Evolutionary conservation across 2,888 invertebrate genomes (phyloP), one percentile per base, ranked within the genome.

Genomic region (Eupeodes luniger): DNA sequence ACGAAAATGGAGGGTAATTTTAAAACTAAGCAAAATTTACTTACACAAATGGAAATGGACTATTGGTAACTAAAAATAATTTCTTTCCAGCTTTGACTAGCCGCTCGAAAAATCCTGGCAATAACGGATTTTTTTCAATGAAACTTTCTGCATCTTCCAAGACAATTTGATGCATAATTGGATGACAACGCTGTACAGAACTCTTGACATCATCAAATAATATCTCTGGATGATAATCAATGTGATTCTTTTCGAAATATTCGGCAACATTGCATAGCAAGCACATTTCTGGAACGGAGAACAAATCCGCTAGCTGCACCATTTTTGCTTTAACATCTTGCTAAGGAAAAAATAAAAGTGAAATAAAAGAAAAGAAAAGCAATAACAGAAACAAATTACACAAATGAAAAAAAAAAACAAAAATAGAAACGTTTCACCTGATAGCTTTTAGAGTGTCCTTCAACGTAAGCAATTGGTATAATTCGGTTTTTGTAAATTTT

Each of bases 211-310:
- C 99, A 92, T 98, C 95, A 93, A 98, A 99, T 44, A 99, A 95
- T 91, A 98, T 98, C 94, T 98, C 98, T 1, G 99, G 98, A 94
- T 98, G 98, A 93, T 97, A 99, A 91, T 98, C 97, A 89, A 99
- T 98, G 90, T 97, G 96, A 93, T 98, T 97, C 76, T 95, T 95
- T 90, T 97, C 96, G 92, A 99, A 98, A 94, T 97, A 98, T 94
- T 99, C 98, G 0, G 98, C 97, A 4, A 99, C 97, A 94, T 98
- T 98, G 91, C 98, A 98, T 4, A 99, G 94, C 59, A 99, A 94
- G 90, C 97, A 96, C 96, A 99, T 98, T 95, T 99, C 99, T 44
- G 99, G 99, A 62, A 99, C 97, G 9, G 99, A 98, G 94, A 99
- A 99, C 77, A 99, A 94, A 94, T 99, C 99, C 6, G 99, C 98